Evolutionary conservation across 2,888 invertebrate genomes (phyloP), one percentile per base, ranked within the genome.

Genomic region (Hanleya hanleyi): DNA sequence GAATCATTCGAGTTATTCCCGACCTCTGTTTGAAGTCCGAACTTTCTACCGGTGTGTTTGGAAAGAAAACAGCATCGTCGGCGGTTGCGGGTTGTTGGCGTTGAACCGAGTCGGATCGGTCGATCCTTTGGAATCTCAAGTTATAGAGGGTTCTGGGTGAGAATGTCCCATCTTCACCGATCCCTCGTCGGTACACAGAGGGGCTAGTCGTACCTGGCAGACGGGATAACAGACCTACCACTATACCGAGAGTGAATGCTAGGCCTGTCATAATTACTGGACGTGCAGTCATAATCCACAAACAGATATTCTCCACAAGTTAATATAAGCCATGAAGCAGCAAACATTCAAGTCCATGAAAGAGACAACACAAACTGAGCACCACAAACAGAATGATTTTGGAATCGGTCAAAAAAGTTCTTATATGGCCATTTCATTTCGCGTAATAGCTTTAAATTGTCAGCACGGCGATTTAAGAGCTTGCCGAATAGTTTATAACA

Each of bases 191-290:
- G 32, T 57, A 57, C 22, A 32, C 29, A 15, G 57, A 57, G 12
- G 57, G 57, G 29, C 57, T 29, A 29, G 57, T 57, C 4, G 57
- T 57, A 15, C 57, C 57, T 4, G 57, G 57, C 32, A 57, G 32
- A 57, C 29, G 57, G 26, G 29, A 57, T 57, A 57, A 57, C 32
- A 57, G 12, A 57, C 57, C 57, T 57, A 57, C 57, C 4, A 57
- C 32, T 15, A 57, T 32, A 29, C 57, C 57, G 26, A 57, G 15
- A 26, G 7, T 29, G 57, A 57, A 57, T 29, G 57, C 57, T 29
- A 22, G 32, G 57, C 57, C 29, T 29, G 32, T 29, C 29, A 57
- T 57, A 12, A 57, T 57, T 22, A 26, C 57, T 57, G 29, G 22
- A 15, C 29, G 22, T 15, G 22, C 22, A 29, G 57, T 57, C 57